Base-by-base conservation (phyloP, 2,888 invertebrate genomes). In the Drosophila mercatorum region DNA sequence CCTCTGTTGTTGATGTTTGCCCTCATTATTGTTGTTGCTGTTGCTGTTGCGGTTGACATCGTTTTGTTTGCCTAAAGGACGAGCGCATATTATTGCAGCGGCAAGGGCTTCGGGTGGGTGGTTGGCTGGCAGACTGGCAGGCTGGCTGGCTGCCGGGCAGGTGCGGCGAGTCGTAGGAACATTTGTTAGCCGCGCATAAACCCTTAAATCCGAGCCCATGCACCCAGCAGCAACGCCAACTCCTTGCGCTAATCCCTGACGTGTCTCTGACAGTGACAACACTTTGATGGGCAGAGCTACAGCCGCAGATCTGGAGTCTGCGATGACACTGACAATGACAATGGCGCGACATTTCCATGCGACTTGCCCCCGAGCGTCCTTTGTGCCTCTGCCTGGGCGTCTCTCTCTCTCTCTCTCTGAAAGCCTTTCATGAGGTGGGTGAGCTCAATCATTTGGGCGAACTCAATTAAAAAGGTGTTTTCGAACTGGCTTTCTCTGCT, bases 201-300 rank as follows among this genome's bases (percentile, higher is more conserved):
- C 91, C 90, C 90, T 88, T 89, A 89, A 88, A 81, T 78, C 86
- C 87, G 62, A 62, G 58, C 28, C 53, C 53, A 28, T 36, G 44
- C 64, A 38, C 47, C 36, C 58, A 26, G 51, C 76, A 22, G 22
- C 22, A 22, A 22, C 77, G 68, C 66, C 73, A 66, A 69, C 65
- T 64, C 60, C 76, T 70, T 84, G 85, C 78, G 87, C 89, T 91
- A 92, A 92, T 92, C 92, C 92, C 91, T 91, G 92, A 91, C 88
- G 89, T 92, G 92, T 92, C 91, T 91, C 78, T 91, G 92, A 91
- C 91, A 92, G 91, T 92, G 92, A 92, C 92, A 92, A 91, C 90
- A 91, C 92, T 92, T 92, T 92, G 92, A 92, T 92, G 92, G 88
- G 85, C 51, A 72, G 81, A 69, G 60, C 71, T 22, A 22, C 57